Conservation (phyloP, 92 coral and sea anemone genomes). For the Epizoanthus ramosus region DNA sequence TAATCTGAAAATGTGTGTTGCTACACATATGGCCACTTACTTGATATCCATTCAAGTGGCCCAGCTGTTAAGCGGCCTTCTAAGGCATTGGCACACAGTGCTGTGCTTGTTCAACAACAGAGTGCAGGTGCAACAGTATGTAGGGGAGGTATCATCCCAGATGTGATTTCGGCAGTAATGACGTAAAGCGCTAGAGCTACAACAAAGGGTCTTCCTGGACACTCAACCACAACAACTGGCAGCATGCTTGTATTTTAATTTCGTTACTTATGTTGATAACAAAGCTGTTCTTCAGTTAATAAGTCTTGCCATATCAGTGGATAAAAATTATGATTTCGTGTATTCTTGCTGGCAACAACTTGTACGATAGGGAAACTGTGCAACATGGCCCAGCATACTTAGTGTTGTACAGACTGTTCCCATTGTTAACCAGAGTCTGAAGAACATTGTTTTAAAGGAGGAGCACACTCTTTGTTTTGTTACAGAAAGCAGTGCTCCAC, state of each 20-base stretch:
- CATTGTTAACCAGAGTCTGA: slow-evolving; percentile 27
- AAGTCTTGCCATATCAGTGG: slow-evolving; percentile 18
- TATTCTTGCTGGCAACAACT: slow-evolving; percentile 46
- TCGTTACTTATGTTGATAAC: slow-evolving; percentile 47
- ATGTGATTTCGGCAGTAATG: too few relatives aligned
- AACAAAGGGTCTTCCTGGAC: too few relatives aligned
- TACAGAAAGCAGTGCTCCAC: slow-evolving; percentile 3
- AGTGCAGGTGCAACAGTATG: too few relatives aligned
- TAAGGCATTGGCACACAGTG: neutral
- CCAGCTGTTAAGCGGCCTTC: slow-evolving; percentile 22
- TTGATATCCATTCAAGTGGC: slow-evolving; percentile 49
- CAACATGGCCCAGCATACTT: slow-evolving; percentile 19
- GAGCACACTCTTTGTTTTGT: slow-evolving; percentile 35
- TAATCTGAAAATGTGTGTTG: slow-evolving; percentile 53
- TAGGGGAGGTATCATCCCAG: too few relatives aligned
- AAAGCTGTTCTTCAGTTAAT: slow-evolving; percentile 36
- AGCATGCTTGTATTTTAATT: slow-evolving; percentile 57
- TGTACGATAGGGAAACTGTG: slow-evolving; percentile 38
- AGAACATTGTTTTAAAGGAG: slow-evolving; percentile 22
- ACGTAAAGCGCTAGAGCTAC: neutral
- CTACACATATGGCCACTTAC: slow-evolving; percentile 63
- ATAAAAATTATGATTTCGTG: slow-evolving; percentile 40
- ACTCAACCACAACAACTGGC: neutral
- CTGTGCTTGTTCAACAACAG: too few relatives aligned
- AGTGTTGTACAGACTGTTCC: slow-evolving; percentile 37